phyloP scores from a whole-genome alignment of 2,888 invertebrate species.

The Apotomis capreana region DNA sequence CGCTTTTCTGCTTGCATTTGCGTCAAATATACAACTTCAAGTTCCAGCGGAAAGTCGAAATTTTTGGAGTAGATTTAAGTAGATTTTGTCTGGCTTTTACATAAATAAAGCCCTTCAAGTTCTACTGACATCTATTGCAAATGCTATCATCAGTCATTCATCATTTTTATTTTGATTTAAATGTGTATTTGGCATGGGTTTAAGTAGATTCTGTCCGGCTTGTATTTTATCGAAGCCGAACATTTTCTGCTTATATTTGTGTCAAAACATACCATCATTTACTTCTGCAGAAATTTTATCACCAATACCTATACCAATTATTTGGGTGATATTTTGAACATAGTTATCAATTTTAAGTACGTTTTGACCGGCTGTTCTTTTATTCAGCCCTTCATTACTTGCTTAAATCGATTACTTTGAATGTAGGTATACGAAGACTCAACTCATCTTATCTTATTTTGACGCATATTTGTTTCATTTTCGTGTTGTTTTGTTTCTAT shows the following conservation, averaged over 20 bases:
- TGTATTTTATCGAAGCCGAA: constrained; percentile 47
- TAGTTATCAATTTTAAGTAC: constrained; percentile 46
- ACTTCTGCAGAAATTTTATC: background rate
- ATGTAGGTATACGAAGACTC: background rate
- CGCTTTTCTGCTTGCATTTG: constrained; percentile 27
- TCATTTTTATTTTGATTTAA: background rate
- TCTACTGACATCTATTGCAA: constrained; percentile 56
- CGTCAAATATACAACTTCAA: constrained; percentile 2
- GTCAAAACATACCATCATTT: constrained; percentile 32
- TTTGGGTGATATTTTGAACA: constrained; percentile 1
- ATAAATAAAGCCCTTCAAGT: constrained; percentile 53
- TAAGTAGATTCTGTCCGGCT: constrained; percentile 42
- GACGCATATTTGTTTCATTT: background rate
- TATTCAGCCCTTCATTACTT: constrained; percentile 51
- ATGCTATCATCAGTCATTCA: constrained; percentile 18
- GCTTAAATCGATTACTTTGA: constrained; percentile 47
- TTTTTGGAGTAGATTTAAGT: constrained; percentile 49
- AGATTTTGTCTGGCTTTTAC: constrained; percentile 51
- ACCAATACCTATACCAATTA: too few relatives aligned
- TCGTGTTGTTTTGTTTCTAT: background rate
- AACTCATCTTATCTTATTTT: background rate
- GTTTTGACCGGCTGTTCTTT: constrained; percentile 44
- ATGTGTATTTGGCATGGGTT: constrained; percentile 9
- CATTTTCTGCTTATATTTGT: constrained; percentile 53
- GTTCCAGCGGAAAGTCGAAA: background rate